Conservation (phyloP, 2,797 vertebrate genomes). For the Eleutherodactylus coqui region DNA sequence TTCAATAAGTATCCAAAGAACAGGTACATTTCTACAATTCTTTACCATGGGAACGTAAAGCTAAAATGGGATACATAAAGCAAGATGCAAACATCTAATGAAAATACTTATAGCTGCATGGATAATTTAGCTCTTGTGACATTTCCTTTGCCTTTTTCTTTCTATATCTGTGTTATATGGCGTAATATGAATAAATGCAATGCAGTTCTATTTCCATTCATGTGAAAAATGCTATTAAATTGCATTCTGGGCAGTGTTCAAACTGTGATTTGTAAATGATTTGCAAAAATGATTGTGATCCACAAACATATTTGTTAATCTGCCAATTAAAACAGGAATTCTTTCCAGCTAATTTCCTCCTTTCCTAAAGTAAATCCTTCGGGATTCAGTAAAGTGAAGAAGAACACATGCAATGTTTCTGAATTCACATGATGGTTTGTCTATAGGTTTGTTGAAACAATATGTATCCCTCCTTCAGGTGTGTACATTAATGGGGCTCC, state of each 20-base stretch:
- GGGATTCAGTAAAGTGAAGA: neutral
- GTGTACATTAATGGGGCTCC: too few species aligned
- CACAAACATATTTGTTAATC: conserved; percentile 33
- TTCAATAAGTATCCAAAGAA: neutral
- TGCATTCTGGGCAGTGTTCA: conserved; percentile 25
- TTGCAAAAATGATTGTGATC: conserved; percentile 22
- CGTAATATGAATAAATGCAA: conserved; percentile 18
- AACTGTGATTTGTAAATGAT: conserved; percentile 20
- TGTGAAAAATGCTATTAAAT: conserved; percentile 25
- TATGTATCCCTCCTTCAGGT: neutral
- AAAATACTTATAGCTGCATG: neutral
- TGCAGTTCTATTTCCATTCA: conserved; percentile 19
- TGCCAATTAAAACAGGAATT: conserved; percentile 13
- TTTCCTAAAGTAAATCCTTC: conserved; percentile 1
- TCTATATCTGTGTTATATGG: neutral
- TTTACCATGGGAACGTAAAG: neutral
- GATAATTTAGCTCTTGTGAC: conserved; percentile 2
- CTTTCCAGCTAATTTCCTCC: neutral
- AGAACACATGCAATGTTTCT: neutral
- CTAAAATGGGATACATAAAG: neutral
- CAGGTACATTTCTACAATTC: neutral
- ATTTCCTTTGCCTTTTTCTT: conserved; percentile 15
- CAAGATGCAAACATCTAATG: neutral
- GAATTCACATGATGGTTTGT: neutral
- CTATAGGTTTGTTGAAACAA: neutral